Conservation (phyloP, 2,888 invertebrate genomes). For the Thysanoteuthis rhombus region DNA sequence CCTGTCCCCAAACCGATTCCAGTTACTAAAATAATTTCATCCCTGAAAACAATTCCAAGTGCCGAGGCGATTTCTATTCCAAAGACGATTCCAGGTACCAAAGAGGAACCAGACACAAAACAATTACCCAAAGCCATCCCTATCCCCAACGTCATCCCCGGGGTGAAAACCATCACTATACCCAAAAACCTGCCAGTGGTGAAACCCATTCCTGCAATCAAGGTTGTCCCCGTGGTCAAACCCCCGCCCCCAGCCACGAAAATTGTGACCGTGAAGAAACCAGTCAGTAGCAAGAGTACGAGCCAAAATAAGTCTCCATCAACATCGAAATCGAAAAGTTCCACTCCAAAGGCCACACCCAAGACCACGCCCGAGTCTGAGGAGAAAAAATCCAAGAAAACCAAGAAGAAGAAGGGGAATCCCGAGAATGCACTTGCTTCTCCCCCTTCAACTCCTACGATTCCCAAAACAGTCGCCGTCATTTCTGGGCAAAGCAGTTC, state of each 20-base stretch:
- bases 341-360: background rate
- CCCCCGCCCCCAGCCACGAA: background rate
- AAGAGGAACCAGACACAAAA: conserved; percentile 1
- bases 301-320: background rate
- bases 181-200: background rate
- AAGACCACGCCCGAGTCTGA: background rate
- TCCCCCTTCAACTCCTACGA: background rate
- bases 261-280: conserved; percentile 17
- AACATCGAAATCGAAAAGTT: background rate
- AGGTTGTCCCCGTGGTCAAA: background rate
- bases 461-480: background rate
- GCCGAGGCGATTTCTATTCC: background rate
- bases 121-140: background rate
- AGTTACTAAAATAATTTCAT: background rate
- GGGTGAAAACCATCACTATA: background rate
- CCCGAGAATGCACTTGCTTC: background rate
- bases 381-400: conserved; percentile 71
- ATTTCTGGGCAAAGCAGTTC: background rate
- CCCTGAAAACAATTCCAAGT: background rate
- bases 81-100: conserved; percentile 19
- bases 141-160: background rate
- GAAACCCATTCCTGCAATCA: background rate
- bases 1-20: background rate
- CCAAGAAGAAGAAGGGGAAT: conserved; percentile 78
- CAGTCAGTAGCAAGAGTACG: background rate